phyloP scores from a whole-genome alignment of 2,797 vertebrate genomes.

The Tapera naevia region DNA sequence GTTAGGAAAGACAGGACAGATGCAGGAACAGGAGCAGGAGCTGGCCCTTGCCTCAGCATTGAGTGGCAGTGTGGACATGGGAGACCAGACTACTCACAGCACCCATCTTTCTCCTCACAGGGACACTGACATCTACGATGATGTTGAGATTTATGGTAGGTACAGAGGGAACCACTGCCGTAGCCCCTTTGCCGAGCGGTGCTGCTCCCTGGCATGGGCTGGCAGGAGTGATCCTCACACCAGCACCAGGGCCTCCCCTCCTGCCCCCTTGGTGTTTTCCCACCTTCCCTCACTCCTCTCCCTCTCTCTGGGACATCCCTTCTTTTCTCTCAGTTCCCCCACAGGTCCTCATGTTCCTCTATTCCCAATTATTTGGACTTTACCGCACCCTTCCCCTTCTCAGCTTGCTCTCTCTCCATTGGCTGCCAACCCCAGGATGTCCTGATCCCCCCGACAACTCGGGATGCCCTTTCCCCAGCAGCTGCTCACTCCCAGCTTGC shows the following conservation, averaged over 20 bases:
- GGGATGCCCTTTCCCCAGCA: background rate
- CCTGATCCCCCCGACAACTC: background rate
- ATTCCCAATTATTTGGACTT: background rate
- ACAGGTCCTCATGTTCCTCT: background rate
- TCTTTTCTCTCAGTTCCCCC: background rate
- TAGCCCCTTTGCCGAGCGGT: too few species aligned
- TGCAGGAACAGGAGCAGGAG: too few species aligned
- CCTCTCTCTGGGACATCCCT: background rate
- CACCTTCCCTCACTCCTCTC: background rate
- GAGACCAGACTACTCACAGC: too few species aligned
- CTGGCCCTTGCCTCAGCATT: too few species aligned
- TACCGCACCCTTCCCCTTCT: background rate
- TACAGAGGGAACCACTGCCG: too few species aligned
- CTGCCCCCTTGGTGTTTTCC: background rate
- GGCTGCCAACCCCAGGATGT: background rate
- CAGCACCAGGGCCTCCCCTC: background rate
- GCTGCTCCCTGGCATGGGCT: background rate
- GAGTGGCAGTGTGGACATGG: too few species aligned
- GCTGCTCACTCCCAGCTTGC: background rate
- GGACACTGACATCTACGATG: conserved; percentile 64
- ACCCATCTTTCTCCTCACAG: background rate
- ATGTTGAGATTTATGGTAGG: conserved; percentile 40
- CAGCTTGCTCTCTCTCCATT: background rate
- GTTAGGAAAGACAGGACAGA: too few species aligned
- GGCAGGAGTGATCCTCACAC: background rate